phyloP scores from a whole-genome alignment of 2,797 vertebrate genomes.

The Benthosema pterotum region DNA sequence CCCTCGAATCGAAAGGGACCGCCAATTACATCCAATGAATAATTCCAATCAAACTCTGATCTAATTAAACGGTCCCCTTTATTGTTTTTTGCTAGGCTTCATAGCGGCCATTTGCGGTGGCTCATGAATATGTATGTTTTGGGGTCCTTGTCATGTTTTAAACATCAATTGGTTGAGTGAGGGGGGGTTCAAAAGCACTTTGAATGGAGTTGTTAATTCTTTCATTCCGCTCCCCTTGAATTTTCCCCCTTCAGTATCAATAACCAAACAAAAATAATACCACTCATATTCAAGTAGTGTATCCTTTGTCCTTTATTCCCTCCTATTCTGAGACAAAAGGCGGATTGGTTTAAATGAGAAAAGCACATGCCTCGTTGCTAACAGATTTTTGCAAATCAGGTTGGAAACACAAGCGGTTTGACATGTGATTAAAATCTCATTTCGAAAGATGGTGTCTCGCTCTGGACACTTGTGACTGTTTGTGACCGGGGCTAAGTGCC shows the following conservation, averaged over 20 bases:
- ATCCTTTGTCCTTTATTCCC: conserved; percentile 51
- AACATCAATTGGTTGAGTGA: conserved; percentile 74
- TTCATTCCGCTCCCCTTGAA: conserved; percentile 40
- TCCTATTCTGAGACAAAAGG: conserved; percentile 65
- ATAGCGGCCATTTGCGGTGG: conserved; percentile 81
- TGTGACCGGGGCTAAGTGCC: too few species aligned
- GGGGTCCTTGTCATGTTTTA: conserved; percentile 82
- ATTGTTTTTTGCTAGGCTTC: conserved; percentile 88
- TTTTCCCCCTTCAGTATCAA: conserved; percentile 65
- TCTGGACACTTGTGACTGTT: too few species aligned
- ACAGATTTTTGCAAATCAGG: neutral
- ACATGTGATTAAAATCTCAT: too few species aligned
- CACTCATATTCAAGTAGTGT: conserved; percentile 69
- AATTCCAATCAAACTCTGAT: conserved; percentile 89
- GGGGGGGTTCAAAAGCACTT: conserved; percentile 77
- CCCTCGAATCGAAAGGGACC: conserved; percentile 84
- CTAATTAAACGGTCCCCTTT: conserved; percentile 91
- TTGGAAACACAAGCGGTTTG: neutral
- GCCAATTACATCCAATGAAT: conserved; percentile 84
- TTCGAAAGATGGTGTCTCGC: too few species aligned
- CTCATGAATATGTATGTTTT: conserved; percentile 90
- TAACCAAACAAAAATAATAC: conserved; percentile 30
- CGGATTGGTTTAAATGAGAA: conserved; percentile 44
- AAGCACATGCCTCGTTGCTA: neutral
- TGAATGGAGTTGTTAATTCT: conserved; percentile 57